Conservation (phyloP, 2,797 vertebrate species). For the Anabas testudineus region DNA sequence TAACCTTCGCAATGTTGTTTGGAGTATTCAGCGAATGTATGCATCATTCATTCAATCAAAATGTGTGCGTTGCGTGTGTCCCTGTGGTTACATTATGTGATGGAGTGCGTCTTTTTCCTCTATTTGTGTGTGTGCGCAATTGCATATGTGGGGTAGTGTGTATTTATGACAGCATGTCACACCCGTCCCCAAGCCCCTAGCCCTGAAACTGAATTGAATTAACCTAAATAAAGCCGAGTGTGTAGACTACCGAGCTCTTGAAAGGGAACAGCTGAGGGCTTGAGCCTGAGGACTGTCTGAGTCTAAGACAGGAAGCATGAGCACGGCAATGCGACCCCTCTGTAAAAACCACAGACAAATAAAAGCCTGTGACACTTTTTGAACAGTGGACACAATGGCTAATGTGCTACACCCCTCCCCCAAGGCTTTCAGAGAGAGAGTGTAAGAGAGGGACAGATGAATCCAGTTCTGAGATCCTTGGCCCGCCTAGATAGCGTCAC, state of each 20-base stretch:
- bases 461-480: slow-evolving; percentile 66
- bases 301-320: slow-evolving; percentile 50
- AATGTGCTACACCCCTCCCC: slow-evolving; percentile 51
- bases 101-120: slow-evolving; percentile 33
- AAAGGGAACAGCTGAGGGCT: slow-evolving; percentile 63
- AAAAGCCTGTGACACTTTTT: slow-evolving; percentile 60
- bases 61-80: slow-evolving; percentile 21
- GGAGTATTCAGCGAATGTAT: slow-evolving; percentile 62
- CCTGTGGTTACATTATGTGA: slow-evolving; percentile 50
- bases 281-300: slow-evolving; percentile 46
- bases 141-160: slow-evolving; percentile 47
- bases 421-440: slow-evolving; percentile 41
- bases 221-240: slow-evolving; percentile 77
- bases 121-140: slow-evolving; percentile 46
- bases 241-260: slow-evolving; percentile 53
- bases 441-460: slow-evolving; percentile 28
- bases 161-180: slow-evolving; percentile 68
- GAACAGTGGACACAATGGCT: slow-evolving; percentile 51
- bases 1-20: slow-evolving; percentile 71
- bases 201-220: slow-evolving; percentile 80
- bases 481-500: slow-evolving; percentile 65
- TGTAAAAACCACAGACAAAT: slow-evolving; percentile 45
- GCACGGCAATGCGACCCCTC: slow-evolving; percentile 20
- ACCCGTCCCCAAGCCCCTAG: slow-evolving; percentile 61
- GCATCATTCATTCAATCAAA: slow-evolving; percentile 74